Evolutionary conservation across 2,113 vertebrate species (phyloP).

Genomic region (Proteles cristata): DNA sequence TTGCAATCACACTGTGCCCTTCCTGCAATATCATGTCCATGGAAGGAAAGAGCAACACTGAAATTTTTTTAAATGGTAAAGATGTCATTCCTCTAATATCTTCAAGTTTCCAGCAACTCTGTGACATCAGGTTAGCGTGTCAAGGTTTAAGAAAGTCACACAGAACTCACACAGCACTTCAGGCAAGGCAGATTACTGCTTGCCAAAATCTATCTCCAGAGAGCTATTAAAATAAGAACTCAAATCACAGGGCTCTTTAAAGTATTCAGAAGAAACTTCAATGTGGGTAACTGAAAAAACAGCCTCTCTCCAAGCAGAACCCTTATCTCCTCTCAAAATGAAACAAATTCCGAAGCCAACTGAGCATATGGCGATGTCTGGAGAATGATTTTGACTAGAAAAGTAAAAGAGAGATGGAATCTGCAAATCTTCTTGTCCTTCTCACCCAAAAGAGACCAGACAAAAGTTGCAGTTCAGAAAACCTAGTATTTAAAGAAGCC

Average conservation of each 20-base stretch:
- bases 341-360: conserved; percentile 60
- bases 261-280: conserved; percentile 49
- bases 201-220: conserved; percentile 65
- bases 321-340: conserved; percentile 18
- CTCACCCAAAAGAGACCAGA: background rate
- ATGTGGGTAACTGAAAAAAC: conserved; percentile 30
- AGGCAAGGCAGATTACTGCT: background rate
- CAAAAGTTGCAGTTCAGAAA: background rate
- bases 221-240: conserved; percentile 54
- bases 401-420: conserved; percentile 33
- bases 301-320: conserved; percentile 34
- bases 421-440: background rate
- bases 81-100: conserved; percentile 45
- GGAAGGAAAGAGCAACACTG: background rate
- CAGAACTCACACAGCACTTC: conserved; percentile 7
- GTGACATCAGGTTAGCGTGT: background rate
- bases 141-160: conserved; percentile 40
- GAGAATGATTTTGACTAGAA: conserved; percentile 52
- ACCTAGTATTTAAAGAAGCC: conserved; percentile 2
- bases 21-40: background rate
- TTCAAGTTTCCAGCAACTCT: conserved; percentile 50
- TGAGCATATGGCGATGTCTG: background rate
- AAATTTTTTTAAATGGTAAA: background rate
- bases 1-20: background rate
- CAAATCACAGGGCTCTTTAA: conserved; percentile 27